Evolutionary conservation across 1,140 invertebrate genomes (phyloP).

Genomic region (Drosophila eugracilis): DNA sequence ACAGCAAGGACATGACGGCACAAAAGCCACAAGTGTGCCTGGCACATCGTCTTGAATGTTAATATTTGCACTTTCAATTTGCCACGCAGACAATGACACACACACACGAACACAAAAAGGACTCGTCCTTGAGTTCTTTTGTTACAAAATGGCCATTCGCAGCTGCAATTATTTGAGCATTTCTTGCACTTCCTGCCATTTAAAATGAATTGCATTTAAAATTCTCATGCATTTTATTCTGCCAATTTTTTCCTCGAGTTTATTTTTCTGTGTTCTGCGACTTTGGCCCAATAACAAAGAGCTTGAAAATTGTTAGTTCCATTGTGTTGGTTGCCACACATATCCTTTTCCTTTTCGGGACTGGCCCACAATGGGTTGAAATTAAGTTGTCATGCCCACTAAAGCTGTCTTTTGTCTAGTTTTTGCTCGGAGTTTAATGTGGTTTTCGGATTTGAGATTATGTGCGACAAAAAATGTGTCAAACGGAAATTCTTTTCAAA

Average conservation of each 20-base stretch:
- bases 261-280: constrained; percentile 19
- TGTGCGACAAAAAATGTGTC: neutral
- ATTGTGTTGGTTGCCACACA: constrained; percentile 32
- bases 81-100: constrained; percentile 37
- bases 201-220: constrained; percentile 77
- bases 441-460: constrained; percentile 1
- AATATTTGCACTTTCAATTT: constrained; percentile 78
- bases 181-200: constrained; percentile 65
- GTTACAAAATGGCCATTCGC: constrained; percentile 37
- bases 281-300: constrained; percentile 28
- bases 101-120: constrained; percentile 18
- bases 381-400: constrained; percentile 15
- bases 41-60: constrained; percentile 71
- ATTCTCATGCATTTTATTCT: constrained; percentile 62
- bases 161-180: constrained; percentile 66
- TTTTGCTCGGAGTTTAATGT: constrained; percentile 3
- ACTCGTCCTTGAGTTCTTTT: constrained; percentile 45
- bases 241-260: constrained; percentile 3
- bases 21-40: constrained; percentile 68
- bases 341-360: constrained; percentile 14
- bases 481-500: neutral
- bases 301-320: constrained; percentile 23
- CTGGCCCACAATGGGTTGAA: constrained; percentile 24
- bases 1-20: constrained; percentile 27
- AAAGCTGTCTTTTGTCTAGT: constrained; percentile 24